Evolutionary conservation across 2,888 invertebrate species (phyloP).

Genomic region (Drosophila falleni): DNA sequence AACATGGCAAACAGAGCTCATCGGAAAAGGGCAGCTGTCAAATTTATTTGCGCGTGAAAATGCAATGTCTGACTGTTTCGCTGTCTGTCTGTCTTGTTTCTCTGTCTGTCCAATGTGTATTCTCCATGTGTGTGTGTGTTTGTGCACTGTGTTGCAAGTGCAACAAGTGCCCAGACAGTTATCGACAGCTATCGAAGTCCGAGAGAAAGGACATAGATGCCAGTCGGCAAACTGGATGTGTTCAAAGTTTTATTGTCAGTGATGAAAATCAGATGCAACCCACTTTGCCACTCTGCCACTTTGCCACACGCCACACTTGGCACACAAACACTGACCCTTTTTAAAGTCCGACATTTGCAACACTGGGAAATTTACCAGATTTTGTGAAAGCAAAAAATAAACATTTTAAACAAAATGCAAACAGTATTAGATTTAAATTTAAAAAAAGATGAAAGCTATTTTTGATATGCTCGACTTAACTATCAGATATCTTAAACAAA

Average conservation of each 20-base stretch:
- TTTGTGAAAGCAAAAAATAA: neutral
- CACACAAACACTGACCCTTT: conserved; percentile 30
- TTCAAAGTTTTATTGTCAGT: conserved; percentile 27
- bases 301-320: conserved; percentile 22
- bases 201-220: conserved; percentile 7
- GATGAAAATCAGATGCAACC: conserved; percentile 36
- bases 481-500: too few relatives aligned
- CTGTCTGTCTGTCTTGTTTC: neutral
- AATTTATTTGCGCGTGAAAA: conserved; percentile 69
- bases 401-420: too few relatives aligned
- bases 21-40: conserved; percentile 62
- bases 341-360: conserved; percentile 3
- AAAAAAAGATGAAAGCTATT: too few relatives aligned
- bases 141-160: conserved; percentile 13
- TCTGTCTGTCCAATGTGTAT: conserved; percentile 1
- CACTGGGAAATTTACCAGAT: neutral
- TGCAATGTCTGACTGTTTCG: conserved; percentile 27
- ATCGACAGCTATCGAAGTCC: conserved; percentile 8
- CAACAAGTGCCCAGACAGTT: conserved; percentile 41
- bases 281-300: conserved; percentile 4
- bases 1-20: conserved; percentile 21
- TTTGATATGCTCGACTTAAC: too few relatives aligned
- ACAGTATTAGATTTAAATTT: too few relatives aligned
- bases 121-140: neutral
- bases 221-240: neutral